A percentile compares a stretch with the other conserved stretches of the same genome.
phyloP scores from a whole-genome alignment of 2,113 vertebrate species.

The Puffinus mauretanicus region DNA sequence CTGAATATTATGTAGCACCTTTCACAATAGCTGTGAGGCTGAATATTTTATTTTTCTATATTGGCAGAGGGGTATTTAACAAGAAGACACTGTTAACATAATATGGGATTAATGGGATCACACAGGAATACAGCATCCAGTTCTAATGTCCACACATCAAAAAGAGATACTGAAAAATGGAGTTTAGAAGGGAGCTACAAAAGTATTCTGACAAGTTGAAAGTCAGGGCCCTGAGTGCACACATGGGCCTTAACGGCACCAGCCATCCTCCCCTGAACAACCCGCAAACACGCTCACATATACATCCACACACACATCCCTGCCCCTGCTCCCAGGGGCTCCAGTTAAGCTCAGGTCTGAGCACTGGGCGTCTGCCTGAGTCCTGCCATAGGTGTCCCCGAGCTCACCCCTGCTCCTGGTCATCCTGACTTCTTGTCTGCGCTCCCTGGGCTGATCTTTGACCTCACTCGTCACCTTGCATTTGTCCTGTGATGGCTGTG shows the following conservation, averaged over 20 bases:
- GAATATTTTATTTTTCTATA: not conserved
- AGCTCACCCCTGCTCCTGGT: not conserved
- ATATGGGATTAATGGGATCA: not conserved
- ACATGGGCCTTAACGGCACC: not conserved
- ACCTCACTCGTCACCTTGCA: accelerated
- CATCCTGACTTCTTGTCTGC: not conserved
- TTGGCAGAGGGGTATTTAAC: not conserved
- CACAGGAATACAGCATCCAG: not conserved
- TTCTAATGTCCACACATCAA: not conserved
- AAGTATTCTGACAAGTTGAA: not conserved
- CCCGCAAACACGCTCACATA: accelerated
- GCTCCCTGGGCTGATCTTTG: not conserved
- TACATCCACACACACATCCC: too few relatives aligned
- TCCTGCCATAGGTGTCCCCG: accelerated
- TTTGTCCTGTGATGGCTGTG: not conserved
- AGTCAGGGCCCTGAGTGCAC: not conserved
- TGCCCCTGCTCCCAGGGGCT: too few relatives aligned
- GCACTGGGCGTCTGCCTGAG: not conserved
- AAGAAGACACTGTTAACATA: not conserved
- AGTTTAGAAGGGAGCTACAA: not conserved
- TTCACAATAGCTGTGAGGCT: not conserved
- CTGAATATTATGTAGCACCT: not conserved
- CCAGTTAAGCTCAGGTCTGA: not conserved
- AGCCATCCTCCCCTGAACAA: not conserved
- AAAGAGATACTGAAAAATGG: not conserved